Base-by-base conservation (phyloP, 2,888 invertebrate species). In the Mantis religiosa region DNA sequence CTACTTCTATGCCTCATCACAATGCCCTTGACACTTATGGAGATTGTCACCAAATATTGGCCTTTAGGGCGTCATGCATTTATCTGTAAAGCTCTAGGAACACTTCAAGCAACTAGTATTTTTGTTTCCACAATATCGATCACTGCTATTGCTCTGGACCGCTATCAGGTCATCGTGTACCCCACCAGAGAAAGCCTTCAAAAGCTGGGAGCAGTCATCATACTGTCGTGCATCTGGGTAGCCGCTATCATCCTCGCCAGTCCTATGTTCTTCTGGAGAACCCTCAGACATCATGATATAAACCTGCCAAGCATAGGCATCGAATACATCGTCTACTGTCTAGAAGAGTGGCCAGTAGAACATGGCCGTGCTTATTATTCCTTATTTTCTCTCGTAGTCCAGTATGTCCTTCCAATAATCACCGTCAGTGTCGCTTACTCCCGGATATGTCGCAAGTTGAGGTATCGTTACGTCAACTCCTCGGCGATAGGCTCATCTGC, bases 111-210 rank as follows among this genome's bases (percentile, higher is more conserved):
- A 0, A 96, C 97, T 90, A 98, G 98, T 92, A 97, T 98, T 91
- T 98, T 98, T 93, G 98, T 98, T 0, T 98, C 98, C 0, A 98
- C 98, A 1, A 97, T 98, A 92, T 97, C 98, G 91, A 98, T 98
- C 91, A 98, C 98, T 6, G 98, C 98, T 14, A 98, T 98, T 91
- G 97, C 97, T 41, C 94, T 97, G 92, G 97, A 97, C 92, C 94
- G 97, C 93, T 97, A 97, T 93, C 97, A 97, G 96, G 95, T 98
- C 84, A 98, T 98, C 92, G 97, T 98, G 14, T 97, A 97, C 92
- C 98, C 98, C 25, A 97, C 98, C 0, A 95, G 96, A 89, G 96
- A 96, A 89, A 96, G 96, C 90, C 94, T 97, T 84, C 96, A 97
- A 92, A 95, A 96, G 88, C 94, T 96, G 91, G 97, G 97, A 0